A percentile compares a stretch with the other conserved stretches of the same genome.
phyloP scores from a whole-genome alignment of 2,797 vertebrate species.

The Rhodeus uyekii region DNA sequence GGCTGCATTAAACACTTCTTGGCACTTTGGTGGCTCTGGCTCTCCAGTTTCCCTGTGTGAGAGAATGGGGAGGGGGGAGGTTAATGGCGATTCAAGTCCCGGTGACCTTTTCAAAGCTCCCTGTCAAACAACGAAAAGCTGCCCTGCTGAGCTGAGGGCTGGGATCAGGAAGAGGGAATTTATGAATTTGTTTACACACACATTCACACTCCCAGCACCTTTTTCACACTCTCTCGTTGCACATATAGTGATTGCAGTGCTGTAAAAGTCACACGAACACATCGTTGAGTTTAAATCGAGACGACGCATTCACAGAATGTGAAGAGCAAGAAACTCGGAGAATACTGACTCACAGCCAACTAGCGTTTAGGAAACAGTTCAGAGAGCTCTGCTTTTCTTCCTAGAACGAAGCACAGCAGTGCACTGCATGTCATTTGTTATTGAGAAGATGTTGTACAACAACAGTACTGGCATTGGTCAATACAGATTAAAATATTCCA shows the following conservation, averaged over 20 bases:
- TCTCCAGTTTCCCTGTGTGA: conserved; percentile 90
- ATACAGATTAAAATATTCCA: neutral
- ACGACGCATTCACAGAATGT: neutral
- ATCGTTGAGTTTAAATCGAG: conserved; percentile 15
- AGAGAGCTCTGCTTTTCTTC: neutral
- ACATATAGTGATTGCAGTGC: neutral
- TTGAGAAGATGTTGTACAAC: neutral
- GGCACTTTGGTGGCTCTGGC: conserved; percentile 91
- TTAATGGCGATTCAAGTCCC: conserved; percentile 76
- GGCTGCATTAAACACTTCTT: conserved; percentile 94
- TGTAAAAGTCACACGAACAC: conserved; percentile 7
- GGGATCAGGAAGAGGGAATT: conserved; percentile 40
- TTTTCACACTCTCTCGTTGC: conserved; percentile 33
- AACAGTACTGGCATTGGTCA: neutral
- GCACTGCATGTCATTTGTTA: neutral
- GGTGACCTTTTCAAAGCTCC: conserved; percentile 79
- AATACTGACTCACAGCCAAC: neutral
- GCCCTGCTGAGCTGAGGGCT: conserved; percentile 54
- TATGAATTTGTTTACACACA: conserved; percentile 41
- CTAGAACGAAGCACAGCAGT: neutral
- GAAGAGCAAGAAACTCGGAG: neutral
- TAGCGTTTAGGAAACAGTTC: too few relatives aligned
- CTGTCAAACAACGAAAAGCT: conserved; percentile 76
- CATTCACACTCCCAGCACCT: conserved; percentile 13
- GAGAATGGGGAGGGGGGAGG: conserved; percentile 62